phyloP scores from a whole-genome alignment of 2,797 vertebrate species.

The Microchirus variegatus region DNA sequence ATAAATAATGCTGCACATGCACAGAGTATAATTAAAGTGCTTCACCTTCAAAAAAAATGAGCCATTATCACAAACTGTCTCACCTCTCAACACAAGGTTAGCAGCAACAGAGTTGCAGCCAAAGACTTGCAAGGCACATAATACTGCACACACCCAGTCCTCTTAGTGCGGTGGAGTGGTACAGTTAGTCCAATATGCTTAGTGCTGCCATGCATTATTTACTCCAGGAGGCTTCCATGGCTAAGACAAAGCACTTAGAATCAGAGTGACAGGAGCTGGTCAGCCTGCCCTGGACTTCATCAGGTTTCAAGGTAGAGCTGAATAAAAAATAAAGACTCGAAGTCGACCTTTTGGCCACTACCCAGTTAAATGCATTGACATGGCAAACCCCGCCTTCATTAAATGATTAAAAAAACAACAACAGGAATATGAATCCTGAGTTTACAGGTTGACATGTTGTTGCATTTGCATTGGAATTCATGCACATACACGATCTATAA shows the following conservation, averaged over 20 bases:
- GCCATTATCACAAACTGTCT: slow-evolving; percentile 22
- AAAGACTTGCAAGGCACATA: slow-evolving; percentile 30
- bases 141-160: slow-evolving; percentile 27
- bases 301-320: slow-evolving; percentile 47
- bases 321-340: slow-evolving; percentile 38
- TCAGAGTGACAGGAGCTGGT: slow-evolving; percentile 50
- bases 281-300: slow-evolving; percentile 41
- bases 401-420: neutral
- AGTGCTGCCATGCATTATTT: slow-evolving; percentile 76
- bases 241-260: slow-evolving; percentile 55
- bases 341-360: slow-evolving; percentile 7
- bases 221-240: slow-evolving; percentile 53
- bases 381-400: neutral
- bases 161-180: slow-evolving; percentile 41
- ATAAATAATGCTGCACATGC: slow-evolving; percentile 38
- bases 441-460: neutral
- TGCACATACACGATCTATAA: neutral
- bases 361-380: slow-evolving; percentile 5
- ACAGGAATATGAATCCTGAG: no score
- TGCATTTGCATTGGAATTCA: neutral
- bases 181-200: slow-evolving; percentile 55
- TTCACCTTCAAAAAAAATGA: slow-evolving; percentile 29
- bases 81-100: slow-evolving; percentile 14
- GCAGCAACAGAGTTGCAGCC: slow-evolving; percentile 8
- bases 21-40: slow-evolving; percentile 23